phyloP scores from a whole-genome alignment of 2,797 vertebrate species.

The Oreonectes daqikongensis region DNA sequence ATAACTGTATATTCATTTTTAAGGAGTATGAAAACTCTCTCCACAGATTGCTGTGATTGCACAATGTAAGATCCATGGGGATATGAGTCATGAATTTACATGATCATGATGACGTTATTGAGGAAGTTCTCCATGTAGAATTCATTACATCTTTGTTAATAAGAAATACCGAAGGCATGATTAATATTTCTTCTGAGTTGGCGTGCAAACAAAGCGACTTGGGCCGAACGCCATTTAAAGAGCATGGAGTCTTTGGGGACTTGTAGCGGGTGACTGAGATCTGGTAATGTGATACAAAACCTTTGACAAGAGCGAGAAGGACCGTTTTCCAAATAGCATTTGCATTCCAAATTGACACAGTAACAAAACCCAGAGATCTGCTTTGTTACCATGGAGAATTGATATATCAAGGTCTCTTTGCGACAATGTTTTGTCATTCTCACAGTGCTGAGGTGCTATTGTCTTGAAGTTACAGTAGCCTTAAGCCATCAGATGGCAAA shows the following conservation, averaged over 20 bases:
- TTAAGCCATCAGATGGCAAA: not conserved
- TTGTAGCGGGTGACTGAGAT: constrained; percentile 1
- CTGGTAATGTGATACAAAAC: constrained; percentile 27
- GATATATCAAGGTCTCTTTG: constrained; percentile 14
- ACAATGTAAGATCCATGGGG: not conserved
- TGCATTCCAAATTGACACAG: constrained; percentile 49
- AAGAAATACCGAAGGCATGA: constrained; percentile 44
- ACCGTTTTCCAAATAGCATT: constrained; percentile 47
- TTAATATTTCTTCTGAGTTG: constrained; percentile 27
- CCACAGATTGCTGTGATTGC: not conserved
- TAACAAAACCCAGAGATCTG: constrained; percentile 31
- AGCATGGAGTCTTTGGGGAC: not conserved
- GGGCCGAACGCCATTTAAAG: constrained; percentile 6
- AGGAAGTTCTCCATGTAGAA: constrained; percentile 31
- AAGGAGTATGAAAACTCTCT: not conserved
- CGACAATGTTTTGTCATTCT: constrained; percentile 26
- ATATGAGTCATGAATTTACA: constrained; percentile 41
- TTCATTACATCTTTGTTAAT: constrained; percentile 46
- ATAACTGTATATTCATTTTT: not conserved
- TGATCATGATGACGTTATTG: constrained; percentile 28
- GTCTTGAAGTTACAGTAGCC: not conserved
- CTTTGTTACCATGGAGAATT: constrained; percentile 50
- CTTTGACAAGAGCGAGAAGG: constrained; percentile 35
- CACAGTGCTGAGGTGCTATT: constrained; percentile 4
- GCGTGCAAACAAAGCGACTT: constrained; percentile 27